Conservation (phyloP, 1,140 invertebrate genomes). For the Oedothorax gibbosus region DNA sequence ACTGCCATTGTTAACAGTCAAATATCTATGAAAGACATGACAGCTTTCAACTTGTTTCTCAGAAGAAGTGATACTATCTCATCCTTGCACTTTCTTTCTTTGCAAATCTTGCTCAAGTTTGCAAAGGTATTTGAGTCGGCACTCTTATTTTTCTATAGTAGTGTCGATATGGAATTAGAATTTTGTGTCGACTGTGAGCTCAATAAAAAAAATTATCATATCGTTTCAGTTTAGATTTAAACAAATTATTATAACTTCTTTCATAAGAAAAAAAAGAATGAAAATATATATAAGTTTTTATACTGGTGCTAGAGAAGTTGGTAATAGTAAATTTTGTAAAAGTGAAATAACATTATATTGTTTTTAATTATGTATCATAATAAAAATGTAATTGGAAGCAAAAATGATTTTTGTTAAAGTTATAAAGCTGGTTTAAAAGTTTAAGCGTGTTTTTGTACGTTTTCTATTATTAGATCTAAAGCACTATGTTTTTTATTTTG, state of each 20-base stretch:
- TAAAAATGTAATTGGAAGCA: slow-evolving; percentile 29
- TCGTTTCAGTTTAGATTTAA: slow-evolving; percentile 39
- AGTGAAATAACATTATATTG: slow-evolving; percentile 13
- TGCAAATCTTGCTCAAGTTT: slow-evolving; percentile 44
- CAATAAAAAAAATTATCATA: slow-evolving; percentile 47
- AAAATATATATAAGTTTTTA: slow-evolving; percentile 35
- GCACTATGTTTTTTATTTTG: no score
- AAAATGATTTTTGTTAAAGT: slow-evolving; percentile 24
- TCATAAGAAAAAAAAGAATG: slow-evolving; percentile 5
- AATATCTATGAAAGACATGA: slow-evolving; percentile 41
- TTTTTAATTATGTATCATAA: slow-evolving; percentile 20
- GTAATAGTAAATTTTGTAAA: slow-evolving; percentile 39
- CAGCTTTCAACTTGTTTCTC: slow-evolving; percentile 42
- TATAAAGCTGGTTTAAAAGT: slow-evolving; percentile 4
- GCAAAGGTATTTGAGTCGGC: slow-evolving; percentile 41
- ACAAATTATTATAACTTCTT: slow-evolving; percentile 29
- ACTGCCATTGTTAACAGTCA: slow-evolving; percentile 42
- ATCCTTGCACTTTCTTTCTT: slow-evolving; percentile 41
- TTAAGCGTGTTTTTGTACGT: not conserved
- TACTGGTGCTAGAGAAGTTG: slow-evolving; percentile 42
- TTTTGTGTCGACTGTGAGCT: slow-evolving; percentile 46
- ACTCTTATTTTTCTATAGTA: slow-evolving; percentile 49
- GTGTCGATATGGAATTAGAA: slow-evolving; percentile 47
- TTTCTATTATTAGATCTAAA: no score
- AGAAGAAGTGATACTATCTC: slow-evolving; percentile 43